Percentiles rank a stretch among this genome's conserved stretches.
Conservation (phyloP, 2,888 invertebrate species). For the Cheiracanthium punctorium region DNA sequence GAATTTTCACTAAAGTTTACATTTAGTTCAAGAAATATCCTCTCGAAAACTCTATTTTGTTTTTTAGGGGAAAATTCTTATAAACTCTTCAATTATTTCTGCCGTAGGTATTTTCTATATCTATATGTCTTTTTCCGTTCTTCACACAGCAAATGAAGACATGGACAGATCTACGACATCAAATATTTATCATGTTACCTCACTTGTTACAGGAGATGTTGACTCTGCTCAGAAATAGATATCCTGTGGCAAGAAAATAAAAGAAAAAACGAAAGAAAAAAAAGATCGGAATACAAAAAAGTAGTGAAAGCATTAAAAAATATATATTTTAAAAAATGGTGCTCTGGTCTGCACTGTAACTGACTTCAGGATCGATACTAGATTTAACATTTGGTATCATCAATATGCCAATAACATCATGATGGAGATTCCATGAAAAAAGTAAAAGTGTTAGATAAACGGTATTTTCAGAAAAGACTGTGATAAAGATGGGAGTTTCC, state of each 20-base stretch:
- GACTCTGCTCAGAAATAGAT: neutral
- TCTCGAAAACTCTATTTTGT: too few species aligned
- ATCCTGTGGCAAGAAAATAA: neutral
- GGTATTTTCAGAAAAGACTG: neutral
- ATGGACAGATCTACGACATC: neutral
- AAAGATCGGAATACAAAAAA: neutral
- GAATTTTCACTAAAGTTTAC: too few species aligned
- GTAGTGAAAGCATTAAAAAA: too few species aligned
- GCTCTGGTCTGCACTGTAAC: neutral
- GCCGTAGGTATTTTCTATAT: neutral
- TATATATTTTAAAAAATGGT: too few species aligned
- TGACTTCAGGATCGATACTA: neutral
- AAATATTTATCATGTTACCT: conserved; percentile 2
- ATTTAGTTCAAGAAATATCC: too few species aligned
- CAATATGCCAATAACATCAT: conserved; percentile 8
- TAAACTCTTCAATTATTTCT: neutral
- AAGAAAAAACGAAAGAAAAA: neutral
- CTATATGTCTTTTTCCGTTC: neutral
- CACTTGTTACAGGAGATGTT: neutral
- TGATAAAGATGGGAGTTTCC: neutral
- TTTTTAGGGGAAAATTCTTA: neutral
- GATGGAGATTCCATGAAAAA: neutral
- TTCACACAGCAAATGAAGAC: neutral
- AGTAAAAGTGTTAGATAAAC: neutral
- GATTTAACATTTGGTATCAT: conserved; percentile 10